Percentiles rank a stretch among this genome's conserved stretches.
phyloP scores from a whole-genome alignment of 2,888 invertebrate genomes.

The Torymus aiolomorphi region DNA sequence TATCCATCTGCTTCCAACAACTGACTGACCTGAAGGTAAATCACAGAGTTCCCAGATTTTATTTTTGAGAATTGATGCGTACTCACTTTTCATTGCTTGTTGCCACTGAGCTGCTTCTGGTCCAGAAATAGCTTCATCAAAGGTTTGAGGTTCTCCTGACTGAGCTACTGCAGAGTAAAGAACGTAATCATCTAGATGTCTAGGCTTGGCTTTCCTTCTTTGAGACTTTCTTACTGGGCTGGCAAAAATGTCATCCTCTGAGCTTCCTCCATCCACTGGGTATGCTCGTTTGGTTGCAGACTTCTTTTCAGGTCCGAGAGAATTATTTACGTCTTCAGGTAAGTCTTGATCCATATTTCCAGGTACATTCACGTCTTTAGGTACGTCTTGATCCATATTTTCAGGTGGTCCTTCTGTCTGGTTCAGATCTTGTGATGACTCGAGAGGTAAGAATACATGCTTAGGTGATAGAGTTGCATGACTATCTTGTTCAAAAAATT shows the following conservation, averaged over 20 bases:
- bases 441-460: too few relatives aligned
- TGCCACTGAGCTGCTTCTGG: slow-evolving; percentile 2
- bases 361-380: too few relatives aligned
- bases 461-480: too few relatives aligned
- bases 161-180: background rate
- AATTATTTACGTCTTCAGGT: background rate
- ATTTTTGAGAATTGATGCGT: too few relatives aligned
- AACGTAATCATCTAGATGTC: too few relatives aligned
- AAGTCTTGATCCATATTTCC: background rate
- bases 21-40: too few relatives aligned
- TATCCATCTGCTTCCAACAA: too few relatives aligned
- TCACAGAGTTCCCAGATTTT: too few relatives aligned
- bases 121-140: background rate
- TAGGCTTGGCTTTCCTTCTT: background rate
- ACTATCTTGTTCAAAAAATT: too few relatives aligned
- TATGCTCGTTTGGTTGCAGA: background rate
- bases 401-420: too few relatives aligned
- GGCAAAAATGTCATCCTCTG: background rate
- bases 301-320: background rate
- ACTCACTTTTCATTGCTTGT: background rate
- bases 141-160: background rate
- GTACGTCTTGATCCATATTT: too few relatives aligned
- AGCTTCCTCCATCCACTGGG: background rate
- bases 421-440: too few relatives aligned
- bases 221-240: background rate